phyloP scores from a whole-genome alignment of 1,140 invertebrate genomes.

The Drosophila malerkotliana region DNA sequence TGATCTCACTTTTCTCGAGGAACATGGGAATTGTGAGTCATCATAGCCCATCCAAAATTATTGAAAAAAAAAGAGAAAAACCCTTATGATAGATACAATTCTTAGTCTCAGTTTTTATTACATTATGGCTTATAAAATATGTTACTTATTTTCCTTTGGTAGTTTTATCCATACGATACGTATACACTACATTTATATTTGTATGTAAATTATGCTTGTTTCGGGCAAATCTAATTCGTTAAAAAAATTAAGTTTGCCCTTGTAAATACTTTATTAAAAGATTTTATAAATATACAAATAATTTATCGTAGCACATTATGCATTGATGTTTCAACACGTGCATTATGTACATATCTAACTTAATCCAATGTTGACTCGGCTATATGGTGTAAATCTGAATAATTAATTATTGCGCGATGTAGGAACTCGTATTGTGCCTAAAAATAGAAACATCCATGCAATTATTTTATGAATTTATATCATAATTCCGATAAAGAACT shows the following conservation, averaged over 20 bases:
- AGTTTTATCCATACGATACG: conserved; percentile 76
- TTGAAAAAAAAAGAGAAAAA: not conserved
- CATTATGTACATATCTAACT: conserved; percentile 51
- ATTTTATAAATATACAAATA: conserved; percentile 73
- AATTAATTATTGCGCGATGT: conserved; percentile 94
- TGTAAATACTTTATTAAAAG: conserved; percentile 68
- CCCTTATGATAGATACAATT: conserved; percentile 47
- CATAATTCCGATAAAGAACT: conserved; percentile 74
- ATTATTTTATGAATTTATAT: not conserved
- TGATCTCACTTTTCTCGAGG: not conserved
- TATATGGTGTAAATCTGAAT: conserved; percentile 92
- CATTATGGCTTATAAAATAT: conserved; percentile 76
- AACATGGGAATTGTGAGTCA: not conserved
- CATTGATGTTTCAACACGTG: conserved; percentile 40
- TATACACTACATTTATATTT: conserved; percentile 73
- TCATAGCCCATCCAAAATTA: not conserved
- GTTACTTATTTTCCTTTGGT: conserved; percentile 74
- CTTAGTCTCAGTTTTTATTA: conserved; percentile 70
- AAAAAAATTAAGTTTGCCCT: conserved; percentile 65
- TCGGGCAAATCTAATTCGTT: conserved; percentile 64
- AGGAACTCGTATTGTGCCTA: conserved; percentile 96
- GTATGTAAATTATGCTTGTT: conserved; percentile 59
- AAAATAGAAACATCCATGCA: conserved; percentile 70
- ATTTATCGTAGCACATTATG: conserved; percentile 66
- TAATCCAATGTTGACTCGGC: conserved; percentile 84